A percentile compares a stretch with the other conserved stretches of the same genome.
Evolutionary conservation across 2,888 invertebrate species (phyloP).

Genomic region (Eutolmus rufibarbis): DNA sequence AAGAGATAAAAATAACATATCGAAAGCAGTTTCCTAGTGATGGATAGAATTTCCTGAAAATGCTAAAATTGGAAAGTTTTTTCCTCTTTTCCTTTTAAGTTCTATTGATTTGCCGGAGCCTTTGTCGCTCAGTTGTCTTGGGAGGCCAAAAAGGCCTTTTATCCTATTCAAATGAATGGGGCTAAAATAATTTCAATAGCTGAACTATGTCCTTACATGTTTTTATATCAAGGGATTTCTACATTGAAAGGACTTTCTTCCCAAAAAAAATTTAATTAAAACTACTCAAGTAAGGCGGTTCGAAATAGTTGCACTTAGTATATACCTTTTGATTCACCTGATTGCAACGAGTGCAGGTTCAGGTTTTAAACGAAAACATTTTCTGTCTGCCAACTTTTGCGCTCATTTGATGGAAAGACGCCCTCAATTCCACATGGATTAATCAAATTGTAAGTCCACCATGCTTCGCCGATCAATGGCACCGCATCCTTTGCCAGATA

Average conservation of each 20-base stretch:
- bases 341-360: not conserved
- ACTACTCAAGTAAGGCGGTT: not conserved
- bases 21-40: not conserved
- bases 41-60: not conserved
- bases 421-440: not conserved
- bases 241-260: not conserved
- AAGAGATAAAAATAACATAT: not conserved
- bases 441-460: not conserved
- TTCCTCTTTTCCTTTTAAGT: not conserved
- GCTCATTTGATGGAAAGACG: not conserved
- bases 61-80: not conserved
- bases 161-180: not conserved
- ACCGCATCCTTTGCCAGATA: not conserved
- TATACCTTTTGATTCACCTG: not conserved
- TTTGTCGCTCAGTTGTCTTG: not conserved
- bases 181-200: not conserved
- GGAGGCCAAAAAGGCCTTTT: not conserved
- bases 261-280: not conserved
- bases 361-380: not conserved
- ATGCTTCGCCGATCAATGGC: not conserved
- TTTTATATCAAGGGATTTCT: not conserved
- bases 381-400: not conserved
- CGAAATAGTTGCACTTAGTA: not conserved
- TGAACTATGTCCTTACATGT: not conserved
- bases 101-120: not conserved